These are phyloP conservation scores for Daboia siamensis DNA, from an alignment of 2,113 vertebrate genomes.

Conservation along the genomic window DNA sequence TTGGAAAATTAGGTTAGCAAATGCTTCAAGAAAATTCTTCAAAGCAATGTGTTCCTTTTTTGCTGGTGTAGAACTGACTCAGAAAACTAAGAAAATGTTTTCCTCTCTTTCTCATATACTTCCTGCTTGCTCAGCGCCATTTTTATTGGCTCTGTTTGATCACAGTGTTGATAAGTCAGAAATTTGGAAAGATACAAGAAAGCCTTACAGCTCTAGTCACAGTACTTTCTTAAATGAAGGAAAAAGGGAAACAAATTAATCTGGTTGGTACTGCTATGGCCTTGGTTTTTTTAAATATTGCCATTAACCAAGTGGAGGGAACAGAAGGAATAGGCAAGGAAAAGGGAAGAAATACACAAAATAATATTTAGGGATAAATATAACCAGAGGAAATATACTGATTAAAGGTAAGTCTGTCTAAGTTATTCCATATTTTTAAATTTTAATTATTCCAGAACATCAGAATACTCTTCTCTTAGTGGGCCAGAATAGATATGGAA, in stretches of 20 bases:
- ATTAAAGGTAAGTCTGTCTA: background rate
- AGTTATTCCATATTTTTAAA: background rate
- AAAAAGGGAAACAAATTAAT: background rate
- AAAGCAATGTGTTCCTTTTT: background rate
- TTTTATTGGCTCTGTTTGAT: background rate
- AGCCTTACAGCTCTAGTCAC: background rate
- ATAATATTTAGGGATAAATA: background rate
- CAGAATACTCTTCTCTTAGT: background rate
- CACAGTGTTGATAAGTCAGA: background rate
- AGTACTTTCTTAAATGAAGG: background rate
- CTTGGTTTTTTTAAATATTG: background rate
- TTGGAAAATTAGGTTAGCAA: background rate
- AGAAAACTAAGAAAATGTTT: background rate
- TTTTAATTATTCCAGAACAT: background rate
- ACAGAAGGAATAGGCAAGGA: background rate
- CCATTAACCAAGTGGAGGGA: background rate
- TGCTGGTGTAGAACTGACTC: background rate
- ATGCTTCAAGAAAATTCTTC: background rate
- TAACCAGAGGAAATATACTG: background rate
- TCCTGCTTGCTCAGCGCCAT: background rate
- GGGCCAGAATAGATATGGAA: background rate
- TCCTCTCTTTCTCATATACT: background rate
- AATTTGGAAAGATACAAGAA: background rate
- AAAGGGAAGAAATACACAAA: background rate
- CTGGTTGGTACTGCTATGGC: no score